Evolutionary conservation across 2,797 vertebrate species (phyloP).

Genomic region (Tapirus indicus): DNA sequence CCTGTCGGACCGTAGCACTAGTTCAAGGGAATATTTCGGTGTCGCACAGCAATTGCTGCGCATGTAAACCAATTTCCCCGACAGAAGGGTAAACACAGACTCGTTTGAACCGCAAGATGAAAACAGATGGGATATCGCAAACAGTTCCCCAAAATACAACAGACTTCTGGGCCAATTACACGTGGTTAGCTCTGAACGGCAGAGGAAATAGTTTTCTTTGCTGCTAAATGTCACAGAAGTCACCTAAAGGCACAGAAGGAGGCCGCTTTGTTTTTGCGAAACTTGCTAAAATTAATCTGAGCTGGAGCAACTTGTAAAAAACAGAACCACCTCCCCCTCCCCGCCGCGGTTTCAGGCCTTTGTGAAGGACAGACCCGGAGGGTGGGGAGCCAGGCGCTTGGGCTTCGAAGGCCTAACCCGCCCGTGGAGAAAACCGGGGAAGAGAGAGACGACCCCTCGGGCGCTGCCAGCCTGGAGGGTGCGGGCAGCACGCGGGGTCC

Average conservation of each 20-base stretch:
- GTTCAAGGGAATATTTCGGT: conserved; percentile 91
- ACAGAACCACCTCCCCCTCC: not conserved
- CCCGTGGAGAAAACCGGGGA: not conserved
- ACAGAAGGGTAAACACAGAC: conserved; percentile 92
- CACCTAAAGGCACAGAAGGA: conserved; percentile 89
- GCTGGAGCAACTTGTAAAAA: conserved; percentile 56
- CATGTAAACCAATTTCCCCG: conserved; percentile 92
- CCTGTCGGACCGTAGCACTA: conserved; percentile 84
- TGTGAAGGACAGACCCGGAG: not conserved
- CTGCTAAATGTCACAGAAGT: conserved; percentile 94
- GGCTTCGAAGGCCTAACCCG: not conserved
- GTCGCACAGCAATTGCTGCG: conserved; percentile 90
- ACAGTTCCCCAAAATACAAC: conserved; percentile 92
- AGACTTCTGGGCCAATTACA: conserved; percentile 94
- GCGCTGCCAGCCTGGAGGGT: not conserved
- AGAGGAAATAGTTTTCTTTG: conserved; percentile 94
- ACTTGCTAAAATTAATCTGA: conserved; percentile 86
- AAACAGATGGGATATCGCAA: conserved; percentile 91
- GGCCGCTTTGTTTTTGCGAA: conserved; percentile 89
- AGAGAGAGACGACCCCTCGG: not conserved
- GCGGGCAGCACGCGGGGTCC: not conserved
- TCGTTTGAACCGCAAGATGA: conserved; percentile 89
- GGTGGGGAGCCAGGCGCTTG: not conserved
- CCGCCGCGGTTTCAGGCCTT: not conserved
- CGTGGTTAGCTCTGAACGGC: conserved; percentile 91